Evolutionary conservation across 2,888 invertebrate species (phyloP).

Genomic region (Nebria salina): DNA sequence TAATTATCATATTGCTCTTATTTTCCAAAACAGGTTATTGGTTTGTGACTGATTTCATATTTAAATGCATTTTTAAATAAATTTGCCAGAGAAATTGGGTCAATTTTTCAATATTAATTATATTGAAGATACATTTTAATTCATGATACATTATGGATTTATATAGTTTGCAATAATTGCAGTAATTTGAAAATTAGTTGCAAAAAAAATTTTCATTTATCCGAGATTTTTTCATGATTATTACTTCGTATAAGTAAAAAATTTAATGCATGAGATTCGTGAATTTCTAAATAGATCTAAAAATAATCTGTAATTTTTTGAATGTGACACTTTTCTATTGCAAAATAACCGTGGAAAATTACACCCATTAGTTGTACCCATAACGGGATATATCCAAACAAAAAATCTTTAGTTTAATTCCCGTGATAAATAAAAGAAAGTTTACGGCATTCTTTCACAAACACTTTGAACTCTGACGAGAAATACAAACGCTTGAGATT

Average conservation of each 20-base stretch:
- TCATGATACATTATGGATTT: not conserved
- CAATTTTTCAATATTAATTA: not conserved
- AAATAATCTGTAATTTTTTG: not conserved
- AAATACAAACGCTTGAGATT: not conserved
- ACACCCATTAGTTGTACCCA: not conserved
- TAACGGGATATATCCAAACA: not conserved
- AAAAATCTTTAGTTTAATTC: not conserved
- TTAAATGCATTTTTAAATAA: constrained; percentile 5
- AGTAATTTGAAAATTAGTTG: not conserved
- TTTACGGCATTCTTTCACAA: not conserved
- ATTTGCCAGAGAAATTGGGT: constrained; percentile 4
- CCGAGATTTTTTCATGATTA: too few relatives aligned
- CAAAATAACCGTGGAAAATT: not conserved
- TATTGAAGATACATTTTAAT: not conserved
- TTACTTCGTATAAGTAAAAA: too few relatives aligned
- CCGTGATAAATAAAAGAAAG: constrained; percentile 1
- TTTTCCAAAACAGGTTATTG: constrained; percentile 19
- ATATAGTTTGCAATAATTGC: not conserved
- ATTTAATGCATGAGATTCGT: too few relatives aligned
- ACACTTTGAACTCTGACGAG: not conserved
- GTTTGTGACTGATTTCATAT: not conserved
- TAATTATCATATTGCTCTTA: constrained; percentile 13
- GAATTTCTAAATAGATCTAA: not conserved
- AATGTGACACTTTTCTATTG: not conserved
- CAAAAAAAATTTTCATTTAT: too few relatives aligned